Base-by-base conservation (phyloP, 2,888 invertebrate species). In the Poecilobothrus nobilitatus region DNA sequence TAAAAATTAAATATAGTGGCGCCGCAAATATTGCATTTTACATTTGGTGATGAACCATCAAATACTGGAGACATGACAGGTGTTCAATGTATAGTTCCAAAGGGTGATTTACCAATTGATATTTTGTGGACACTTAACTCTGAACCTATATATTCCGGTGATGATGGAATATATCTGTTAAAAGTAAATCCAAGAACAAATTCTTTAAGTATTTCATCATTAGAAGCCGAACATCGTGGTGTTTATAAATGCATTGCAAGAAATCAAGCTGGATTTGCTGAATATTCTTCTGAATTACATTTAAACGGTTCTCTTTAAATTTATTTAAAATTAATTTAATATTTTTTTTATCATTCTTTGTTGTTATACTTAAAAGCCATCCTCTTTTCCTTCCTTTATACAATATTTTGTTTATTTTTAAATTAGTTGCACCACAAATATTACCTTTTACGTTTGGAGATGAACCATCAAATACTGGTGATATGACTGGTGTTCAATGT, bases 91-190 rank as follows among this genome's bases (percentile, higher is more conserved):
- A 86, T 88, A 72, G 86, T 88, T 66, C 86, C 86, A 68, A 87
- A 89, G 80, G 91, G 92, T 71, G 92, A 92, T 81, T 83, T 87
- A 69, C 92, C 92, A 1, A 84, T 92, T 76, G 85, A 85, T 70
- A 87, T 92, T 67, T 83, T 84, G 27, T 92, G 92, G 92, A 86
- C 86, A 67, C 88, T 90, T 74, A 88, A 91, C 79, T 68, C 64
- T 10, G 22, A 82, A 70, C 75, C 78, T 1, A 77, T 83, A 70
- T 74, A 78, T 44, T 79, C 76, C 71, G 73, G 74, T 5, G 77
- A 81, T 73, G 76, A 79, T 74, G 81, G 83, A 69, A 76, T 84
- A 68, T 74, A 76, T 63, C 78, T 78, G 71, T 78, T 77, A 74
- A 80, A 79, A 76, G 78, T 80, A 67, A 82, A 82, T 70, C 82